Evolutionary conservation across 53 echinoderm and acorn worm species (phyloP).

Genomic region (Paracentrotus lividus): DNA sequence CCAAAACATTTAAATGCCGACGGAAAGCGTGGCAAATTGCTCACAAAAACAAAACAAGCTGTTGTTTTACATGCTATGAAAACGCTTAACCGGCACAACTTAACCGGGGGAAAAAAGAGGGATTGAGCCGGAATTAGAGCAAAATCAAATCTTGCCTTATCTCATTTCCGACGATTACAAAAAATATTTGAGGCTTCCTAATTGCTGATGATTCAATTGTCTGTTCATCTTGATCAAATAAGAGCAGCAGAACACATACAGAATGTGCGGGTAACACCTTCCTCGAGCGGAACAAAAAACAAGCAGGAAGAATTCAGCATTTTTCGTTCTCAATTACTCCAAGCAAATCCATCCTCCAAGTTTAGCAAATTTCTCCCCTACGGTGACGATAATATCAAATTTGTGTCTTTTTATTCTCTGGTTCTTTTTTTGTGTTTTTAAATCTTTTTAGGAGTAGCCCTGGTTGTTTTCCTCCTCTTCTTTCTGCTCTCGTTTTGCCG

Average conservation of each 20-base stretch:
- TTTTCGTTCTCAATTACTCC: not conserved
- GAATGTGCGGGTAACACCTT: constrained; percentile 20
- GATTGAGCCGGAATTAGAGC: constrained; percentile 18
- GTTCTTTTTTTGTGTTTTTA: not conserved
- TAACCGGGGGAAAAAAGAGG: not conserved
- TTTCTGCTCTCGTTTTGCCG: not conserved
- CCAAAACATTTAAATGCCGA: not conserved
- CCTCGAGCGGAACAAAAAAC: not conserved
- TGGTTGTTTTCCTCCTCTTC: not conserved
- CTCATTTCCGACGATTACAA: constrained; percentile 44
- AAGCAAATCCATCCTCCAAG: constrained; percentile 14
- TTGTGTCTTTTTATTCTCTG: constrained; percentile 28
- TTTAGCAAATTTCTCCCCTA: constrained; percentile 36
- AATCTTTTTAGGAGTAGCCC: not conserved
- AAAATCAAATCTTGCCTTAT: constrained; percentile 43
- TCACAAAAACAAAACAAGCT: constrained; percentile 7
- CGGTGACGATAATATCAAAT: constrained; percentile 57
- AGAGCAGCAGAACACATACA: constrained; percentile 49
- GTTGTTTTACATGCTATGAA: not conserved
- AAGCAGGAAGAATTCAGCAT: not conserved
- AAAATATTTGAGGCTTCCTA: constrained; percentile 31
- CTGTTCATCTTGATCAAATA: constrained; percentile 42
- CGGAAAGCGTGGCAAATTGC: not conserved
- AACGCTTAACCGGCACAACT: not conserved
- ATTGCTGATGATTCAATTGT: constrained; percentile 36